Base-by-base conservation (phyloP, 2,113 vertebrate species). In the Dolichallabes microphthalmus region DNA sequence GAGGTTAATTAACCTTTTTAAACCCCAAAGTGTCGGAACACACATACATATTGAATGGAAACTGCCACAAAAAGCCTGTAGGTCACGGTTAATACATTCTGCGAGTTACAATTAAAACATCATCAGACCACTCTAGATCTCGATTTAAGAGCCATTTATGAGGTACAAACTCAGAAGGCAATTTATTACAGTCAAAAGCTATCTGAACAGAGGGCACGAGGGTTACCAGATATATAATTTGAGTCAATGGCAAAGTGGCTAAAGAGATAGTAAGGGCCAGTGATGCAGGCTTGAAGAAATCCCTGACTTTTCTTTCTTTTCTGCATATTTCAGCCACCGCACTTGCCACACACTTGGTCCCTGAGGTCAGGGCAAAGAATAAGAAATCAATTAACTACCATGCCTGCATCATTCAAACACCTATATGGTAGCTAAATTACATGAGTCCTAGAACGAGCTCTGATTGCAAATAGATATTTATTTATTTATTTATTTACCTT, bases 1-100 rank as follows among this genome's bases (percentile, higher is more conserved):
- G 96, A 96, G 96, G 94, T 96, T 97, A 95, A 96, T 98, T 98
- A 98, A 97, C 96, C 96, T 97, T 96, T 95, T 91, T 89, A 93
- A 95, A 96, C 96, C 92, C 92, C 88, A 91, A 95, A 92, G 89
- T 95, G 94, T 95, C 92, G 92, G 90, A 89, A 93, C 87, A 91
- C 89, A 90, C 92, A 92, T 92, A 91, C 93, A 93, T 92, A 92
- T 95, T 95, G 95, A 96, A 95, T 93, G 94, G 95, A 95, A 96
- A 95, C 95, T 95, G 95, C 92, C 93, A 87, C 93, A 90, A 88
- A 94, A 92, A 92, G 90, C 90, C 92, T 93, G 90, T 90, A 91
- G 94, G 93, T 94, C 93, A 93, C 89, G 74, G 91, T 92, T 93
- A 93, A 94, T 92, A 92, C 93, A 92, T 94, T 94, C 92, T 84